phyloP scores from a whole-genome alignment of 92 coral and sea anemone species.

The Hydrozoanthus gracilis region DNA sequence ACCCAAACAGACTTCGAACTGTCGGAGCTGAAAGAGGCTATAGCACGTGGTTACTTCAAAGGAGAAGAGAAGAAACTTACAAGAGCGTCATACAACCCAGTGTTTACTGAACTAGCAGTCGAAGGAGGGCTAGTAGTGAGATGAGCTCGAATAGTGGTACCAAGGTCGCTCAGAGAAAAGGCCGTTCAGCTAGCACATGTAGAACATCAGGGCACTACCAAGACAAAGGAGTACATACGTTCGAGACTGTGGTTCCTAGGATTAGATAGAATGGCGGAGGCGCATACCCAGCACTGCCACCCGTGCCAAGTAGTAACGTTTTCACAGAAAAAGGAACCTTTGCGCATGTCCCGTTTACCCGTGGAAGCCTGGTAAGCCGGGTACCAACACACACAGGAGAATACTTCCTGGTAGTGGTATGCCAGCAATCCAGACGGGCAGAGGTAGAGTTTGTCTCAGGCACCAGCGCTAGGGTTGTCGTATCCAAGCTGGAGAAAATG shows the following conservation, averaged over 20 bases:
- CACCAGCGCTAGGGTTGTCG: slow-evolving; percentile 44
- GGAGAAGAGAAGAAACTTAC: slow-evolving; percentile 19
- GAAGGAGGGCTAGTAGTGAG: slow-evolving; percentile 9
- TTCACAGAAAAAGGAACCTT: slow-evolving; percentile 27
- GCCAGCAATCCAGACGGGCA: slow-evolving; percentile 58
- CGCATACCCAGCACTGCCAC: slow-evolving; percentile 50
- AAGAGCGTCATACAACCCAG: slow-evolving; percentile 28
- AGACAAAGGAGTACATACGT: slow-evolving; percentile 45
- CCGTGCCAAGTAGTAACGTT: slow-evolving; percentile 58
- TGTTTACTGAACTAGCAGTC: slow-evolving; percentile 49
- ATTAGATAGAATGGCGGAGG: slow-evolving; percentile 52
- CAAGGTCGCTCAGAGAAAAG: slow-evolving; percentile 1
- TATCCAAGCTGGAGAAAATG: slow-evolving; percentile 39
- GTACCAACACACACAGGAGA: slow-evolving; percentile 50
- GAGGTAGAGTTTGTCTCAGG: slow-evolving; percentile 45
- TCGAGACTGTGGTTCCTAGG: slow-evolving; percentile 57
- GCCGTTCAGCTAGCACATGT: slow-evolving; percentile 44
- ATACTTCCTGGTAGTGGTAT: slow-evolving; percentile 49
- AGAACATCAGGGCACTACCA: slow-evolving; percentile 55
- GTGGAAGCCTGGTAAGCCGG: slow-evolving; percentile 34
- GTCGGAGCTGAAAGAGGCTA: slow-evolving; percentile 1
- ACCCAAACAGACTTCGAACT: slow-evolving; percentile 17
- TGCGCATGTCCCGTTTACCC: slow-evolving; percentile 42
- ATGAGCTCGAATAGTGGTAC: slow-evolving; percentile 44
- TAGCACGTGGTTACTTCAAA: slow-evolving; percentile 42